Conservation (phyloP, 1,140 invertebrate genomes). For the Halesus radiatus region DNA sequence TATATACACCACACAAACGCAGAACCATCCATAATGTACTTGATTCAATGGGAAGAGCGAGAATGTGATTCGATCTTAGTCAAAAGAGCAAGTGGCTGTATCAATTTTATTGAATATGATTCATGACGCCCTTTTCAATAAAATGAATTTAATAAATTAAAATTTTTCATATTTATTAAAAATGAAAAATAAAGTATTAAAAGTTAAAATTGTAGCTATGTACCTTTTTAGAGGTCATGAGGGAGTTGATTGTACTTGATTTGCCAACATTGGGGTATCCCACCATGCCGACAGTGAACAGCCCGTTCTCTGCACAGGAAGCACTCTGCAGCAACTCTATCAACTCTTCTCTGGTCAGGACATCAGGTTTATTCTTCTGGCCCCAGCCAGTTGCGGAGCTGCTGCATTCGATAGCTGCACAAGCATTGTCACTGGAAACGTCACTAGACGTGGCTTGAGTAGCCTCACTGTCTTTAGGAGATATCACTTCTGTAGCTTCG, state of each 20-base stretch:
- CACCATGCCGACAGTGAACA: slow-evolving; percentile 91
- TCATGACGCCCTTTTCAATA: too few relatives aligned
- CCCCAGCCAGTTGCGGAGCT: slow-evolving; percentile 28
- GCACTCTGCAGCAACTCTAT: slow-evolving; percentile 79
- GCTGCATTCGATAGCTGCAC: background rate
- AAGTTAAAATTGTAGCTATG: background rate
- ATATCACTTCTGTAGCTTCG: background rate
- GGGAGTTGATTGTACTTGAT: slow-evolving; percentile 97
- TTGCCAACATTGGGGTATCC: slow-evolving; percentile 99
- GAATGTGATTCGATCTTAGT: too few relatives aligned
- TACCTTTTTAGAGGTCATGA: slow-evolving; percentile 92
- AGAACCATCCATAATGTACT: too few relatives aligned
- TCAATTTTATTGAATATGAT: too few relatives aligned
- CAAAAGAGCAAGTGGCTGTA: too few relatives aligned
- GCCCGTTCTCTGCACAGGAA: slow-evolving; percentile 73
- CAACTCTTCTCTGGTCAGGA: slow-evolving; percentile 73
- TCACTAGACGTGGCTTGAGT: background rate
- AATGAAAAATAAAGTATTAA: too few relatives aligned
- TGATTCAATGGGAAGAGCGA: too few relatives aligned
- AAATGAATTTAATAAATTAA: too few relatives aligned
- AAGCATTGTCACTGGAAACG: background rate
- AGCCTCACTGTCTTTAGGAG: too few relatives aligned
- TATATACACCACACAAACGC: too few relatives aligned
- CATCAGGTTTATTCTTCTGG: slow-evolving; percentile 65
- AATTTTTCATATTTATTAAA: too few relatives aligned